Evolutionary conservation across 53 echinoderm and acorn worm species (phyloP), one percentile per base, ranked within the genome.

Genomic region (Holothuria leucospilota): DNA sequence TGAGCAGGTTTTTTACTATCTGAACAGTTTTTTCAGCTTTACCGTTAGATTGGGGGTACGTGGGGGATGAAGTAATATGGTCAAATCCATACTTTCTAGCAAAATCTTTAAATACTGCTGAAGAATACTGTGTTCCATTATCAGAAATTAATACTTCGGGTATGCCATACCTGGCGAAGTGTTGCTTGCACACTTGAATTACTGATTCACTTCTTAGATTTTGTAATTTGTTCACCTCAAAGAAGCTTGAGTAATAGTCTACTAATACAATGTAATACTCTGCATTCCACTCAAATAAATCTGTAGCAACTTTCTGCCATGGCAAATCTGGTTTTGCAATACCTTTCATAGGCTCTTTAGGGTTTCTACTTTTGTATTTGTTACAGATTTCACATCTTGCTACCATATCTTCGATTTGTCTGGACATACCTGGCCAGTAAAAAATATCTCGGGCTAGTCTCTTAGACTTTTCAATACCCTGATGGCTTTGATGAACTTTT

Each of bases 241-340:
- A 60, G 20, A 15, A 60, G 20, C 61, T 60, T 60, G 20, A 60
- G 20, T 60, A 60, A 20, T 60, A 60, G 61, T 60, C 61, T 60
- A 60, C 20, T 60, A 60, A 13, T 15, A 60, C 61, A 15, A 60
- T 60, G 20, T 60, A 60, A 13, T 60, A 20, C 20, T 60, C 61
- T n/a, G 84, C 66, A 41, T 93, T 75, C 13, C 90, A 38, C 25
- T 87, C 71, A 81, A 93, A 93, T n/a, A 93, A 51, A n/a, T n/a
- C n/a, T n/a, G n/a, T n/a, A n/a, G n/a, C n/a, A n/a, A n/a, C n/a
- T n/a, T n/a, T n/a, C n/a, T 63, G 90, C 93, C 12, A 82, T 85
- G 9, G 88, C 93, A 20, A 93, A 60, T 85, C 88, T 90, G 29
- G n/a, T n/a, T n/a, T n/a, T n/a, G n/a, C n/a, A n/a, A n/a, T n/a